Conservation (phyloP, 92 coral and sea anemone genomes). For the Epizoanthus rinbou region DNA sequence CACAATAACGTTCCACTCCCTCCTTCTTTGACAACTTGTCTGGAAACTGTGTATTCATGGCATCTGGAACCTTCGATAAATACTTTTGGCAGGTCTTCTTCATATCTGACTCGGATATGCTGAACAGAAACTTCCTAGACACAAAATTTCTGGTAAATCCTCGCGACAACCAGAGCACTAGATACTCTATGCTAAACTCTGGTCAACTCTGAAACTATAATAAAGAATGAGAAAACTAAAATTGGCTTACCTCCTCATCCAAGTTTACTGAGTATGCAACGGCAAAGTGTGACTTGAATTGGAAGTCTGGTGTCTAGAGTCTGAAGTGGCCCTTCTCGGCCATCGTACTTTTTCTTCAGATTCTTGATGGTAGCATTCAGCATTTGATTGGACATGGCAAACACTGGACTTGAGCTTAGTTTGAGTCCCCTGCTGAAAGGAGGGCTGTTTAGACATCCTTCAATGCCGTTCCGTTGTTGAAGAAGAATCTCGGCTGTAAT, state of each 20-base stretch:
- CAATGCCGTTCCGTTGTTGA: constrained; percentile 52
- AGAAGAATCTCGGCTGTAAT: constrained; percentile 56
- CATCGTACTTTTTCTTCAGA: background rate
- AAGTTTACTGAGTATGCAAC: no score
- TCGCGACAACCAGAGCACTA: no score
- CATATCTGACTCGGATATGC: background rate
- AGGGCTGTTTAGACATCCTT: constrained; percentile 52
- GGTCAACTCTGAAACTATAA: no score
- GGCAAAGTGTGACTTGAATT: no score
- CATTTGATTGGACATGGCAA: constrained; percentile 48
- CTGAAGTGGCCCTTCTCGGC: no score
- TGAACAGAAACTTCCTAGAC: background rate
- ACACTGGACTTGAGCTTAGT: constrained; percentile 36
- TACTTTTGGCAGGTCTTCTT: constrained; percentile 29
- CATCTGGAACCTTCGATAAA: constrained; percentile 30
- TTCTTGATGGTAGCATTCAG: constrained; percentile 62
- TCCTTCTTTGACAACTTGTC: constrained; percentile 31
- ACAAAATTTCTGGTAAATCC: no score
- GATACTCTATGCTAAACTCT: no score
- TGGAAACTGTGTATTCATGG: constrained; percentile 45
- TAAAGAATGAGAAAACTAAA: no score
- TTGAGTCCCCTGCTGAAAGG: constrained; percentile 45
- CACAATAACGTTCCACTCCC: constrained; percentile 43
- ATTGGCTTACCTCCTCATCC: no score
- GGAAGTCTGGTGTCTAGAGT: no score